phyloP scores from a whole-genome alignment of 2,797 vertebrate genomes.

The Spinibarbus caldwelli region DNA sequence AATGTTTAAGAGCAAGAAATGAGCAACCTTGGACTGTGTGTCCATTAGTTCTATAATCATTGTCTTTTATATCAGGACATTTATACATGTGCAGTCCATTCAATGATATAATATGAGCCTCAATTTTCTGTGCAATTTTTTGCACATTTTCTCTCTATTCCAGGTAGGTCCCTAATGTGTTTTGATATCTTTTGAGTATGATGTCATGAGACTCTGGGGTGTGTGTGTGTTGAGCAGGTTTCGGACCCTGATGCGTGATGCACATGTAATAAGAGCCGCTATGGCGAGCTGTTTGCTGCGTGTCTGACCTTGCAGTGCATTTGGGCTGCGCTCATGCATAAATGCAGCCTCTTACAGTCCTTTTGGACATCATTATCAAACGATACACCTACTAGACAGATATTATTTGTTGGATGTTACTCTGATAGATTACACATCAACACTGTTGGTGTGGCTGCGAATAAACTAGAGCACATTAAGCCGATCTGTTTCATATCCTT shows the following conservation, averaged over 20 bases:
- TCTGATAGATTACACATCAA: constrained; percentile 32
- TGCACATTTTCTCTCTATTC: constrained; percentile 28
- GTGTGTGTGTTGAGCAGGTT: constrained; percentile 43
- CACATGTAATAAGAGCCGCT: constrained; percentile 50
- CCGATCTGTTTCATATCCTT: constrained; percentile 26
- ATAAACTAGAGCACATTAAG: constrained; percentile 20
- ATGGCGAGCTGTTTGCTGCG: constrained; percentile 43
- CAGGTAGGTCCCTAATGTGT: constrained; percentile 29
- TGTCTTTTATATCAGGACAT: not conserved
- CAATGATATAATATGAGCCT: not conserved
- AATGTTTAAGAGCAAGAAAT: constrained; percentile 38
- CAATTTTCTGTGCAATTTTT: constrained; percentile 32
- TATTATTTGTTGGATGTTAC: constrained; percentile 30
- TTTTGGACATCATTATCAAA: constrained; percentile 59
- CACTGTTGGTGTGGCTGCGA: constrained; percentile 21
- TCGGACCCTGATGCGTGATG: constrained; percentile 45
- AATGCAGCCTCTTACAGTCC: constrained; percentile 51
- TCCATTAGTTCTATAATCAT: constrained; percentile 42
- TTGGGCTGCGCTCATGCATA: constrained; percentile 57
- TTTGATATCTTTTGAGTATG: constrained; percentile 49
- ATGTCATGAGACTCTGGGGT: constrained; percentile 39
- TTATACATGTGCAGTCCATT: not conserved
- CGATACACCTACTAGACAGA: constrained; percentile 47
- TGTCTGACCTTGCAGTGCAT: constrained; percentile 60
- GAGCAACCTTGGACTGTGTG: not conserved